Conservation (phyloP, 2,888 invertebrate species). For the Drosophila mimica region DNA sequence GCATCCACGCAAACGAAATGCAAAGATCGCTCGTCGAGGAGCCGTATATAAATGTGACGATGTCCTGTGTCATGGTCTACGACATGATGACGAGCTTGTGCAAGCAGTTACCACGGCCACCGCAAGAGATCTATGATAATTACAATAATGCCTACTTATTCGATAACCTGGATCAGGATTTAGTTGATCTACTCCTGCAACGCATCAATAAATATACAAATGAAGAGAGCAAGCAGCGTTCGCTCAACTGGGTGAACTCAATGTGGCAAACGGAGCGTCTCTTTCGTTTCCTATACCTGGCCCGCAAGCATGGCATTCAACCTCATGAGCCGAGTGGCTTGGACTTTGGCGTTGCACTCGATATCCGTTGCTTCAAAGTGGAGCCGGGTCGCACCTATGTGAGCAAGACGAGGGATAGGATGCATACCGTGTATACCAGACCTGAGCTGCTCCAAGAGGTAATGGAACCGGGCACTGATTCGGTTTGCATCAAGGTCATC, state of each 20-base stretch:
- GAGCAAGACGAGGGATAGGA: constrained; percentile 37
- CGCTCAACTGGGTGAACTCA: constrained; percentile 43
- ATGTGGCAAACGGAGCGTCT: constrained; percentile 55
- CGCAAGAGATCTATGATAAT: constrained; percentile 31
- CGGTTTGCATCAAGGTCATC: constrained; percentile 44
- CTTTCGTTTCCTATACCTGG: constrained; percentile 3
- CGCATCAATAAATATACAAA: constrained; percentile 1
- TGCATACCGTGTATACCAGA: constrained; percentile 45
- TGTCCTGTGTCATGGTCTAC: constrained; percentile 36
- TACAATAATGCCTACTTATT: neutral
- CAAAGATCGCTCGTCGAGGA: neutral
- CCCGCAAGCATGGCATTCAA: constrained; percentile 9
- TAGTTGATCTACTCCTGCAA: constrained; percentile 11
- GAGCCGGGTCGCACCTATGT: neutral
- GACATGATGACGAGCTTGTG: constrained; percentile 22
- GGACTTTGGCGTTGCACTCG: constrained; percentile 6
- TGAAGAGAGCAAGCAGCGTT: neutral
- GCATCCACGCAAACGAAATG: neutral
- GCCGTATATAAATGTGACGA: constrained; percentile 29
- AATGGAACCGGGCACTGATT: neutral
- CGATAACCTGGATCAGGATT: neutral
- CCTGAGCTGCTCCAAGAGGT: constrained; percentile 36
- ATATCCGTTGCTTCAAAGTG: constrained; percentile 26
- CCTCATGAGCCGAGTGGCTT: neutral
- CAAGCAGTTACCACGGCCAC: constrained; percentile 23